Evolutionary conservation across 2,113 vertebrate genomes (phyloP).

Genomic region (Melanotaenia duboulayi): DNA sequence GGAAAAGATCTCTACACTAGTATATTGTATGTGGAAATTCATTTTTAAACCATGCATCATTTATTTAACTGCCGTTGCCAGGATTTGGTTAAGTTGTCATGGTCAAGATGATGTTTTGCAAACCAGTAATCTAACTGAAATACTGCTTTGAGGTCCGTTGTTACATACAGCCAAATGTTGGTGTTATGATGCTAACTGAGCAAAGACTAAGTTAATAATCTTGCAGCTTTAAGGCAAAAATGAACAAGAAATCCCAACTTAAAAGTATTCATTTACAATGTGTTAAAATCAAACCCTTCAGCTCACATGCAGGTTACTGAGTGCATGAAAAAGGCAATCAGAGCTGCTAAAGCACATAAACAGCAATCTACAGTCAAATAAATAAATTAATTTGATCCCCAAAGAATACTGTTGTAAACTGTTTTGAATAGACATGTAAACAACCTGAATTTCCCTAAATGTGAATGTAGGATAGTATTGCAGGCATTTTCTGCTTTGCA

Average conservation of each 20-base stretch:
- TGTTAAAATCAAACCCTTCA: slow-evolving; percentile 23
- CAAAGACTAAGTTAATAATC: slow-evolving; percentile 14
- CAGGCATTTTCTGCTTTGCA: slow-evolving; percentile 37
- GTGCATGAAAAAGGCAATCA: slow-evolving; percentile 24
- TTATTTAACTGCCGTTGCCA: slow-evolving; percentile 11
- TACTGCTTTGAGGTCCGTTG: slow-evolving; percentile 11
- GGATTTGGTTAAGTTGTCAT: slow-evolving; percentile 16
- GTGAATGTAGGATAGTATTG: slow-evolving; percentile 21
- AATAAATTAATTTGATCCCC: slow-evolving; percentile 47
- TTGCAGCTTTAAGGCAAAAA: not conserved
- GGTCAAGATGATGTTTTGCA: slow-evolving; percentile 12
- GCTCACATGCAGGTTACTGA: slow-evolving; percentile 21
- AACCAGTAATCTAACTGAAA: slow-evolving; percentile 9
- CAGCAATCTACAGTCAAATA: slow-evolving; percentile 48
- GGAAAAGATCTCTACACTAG: slow-evolving; percentile 17
- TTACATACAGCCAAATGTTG: slow-evolving; percentile 23
- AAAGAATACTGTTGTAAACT: slow-evolving; percentile 39
- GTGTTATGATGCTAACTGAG: slow-evolving; percentile 38
- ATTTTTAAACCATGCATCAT: not conserved
- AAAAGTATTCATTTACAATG: not conserved
- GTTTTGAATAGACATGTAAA: slow-evolving; percentile 51
- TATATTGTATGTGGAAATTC: slow-evolving; percentile 28
- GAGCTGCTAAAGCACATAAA: slow-evolving; percentile 54
- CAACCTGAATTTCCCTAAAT: slow-evolving; percentile 22
- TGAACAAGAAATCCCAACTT: not conserved